Conservation (phyloP, 2,888 invertebrate genomes). For the Spilosoma lubricipeda region DNA sequence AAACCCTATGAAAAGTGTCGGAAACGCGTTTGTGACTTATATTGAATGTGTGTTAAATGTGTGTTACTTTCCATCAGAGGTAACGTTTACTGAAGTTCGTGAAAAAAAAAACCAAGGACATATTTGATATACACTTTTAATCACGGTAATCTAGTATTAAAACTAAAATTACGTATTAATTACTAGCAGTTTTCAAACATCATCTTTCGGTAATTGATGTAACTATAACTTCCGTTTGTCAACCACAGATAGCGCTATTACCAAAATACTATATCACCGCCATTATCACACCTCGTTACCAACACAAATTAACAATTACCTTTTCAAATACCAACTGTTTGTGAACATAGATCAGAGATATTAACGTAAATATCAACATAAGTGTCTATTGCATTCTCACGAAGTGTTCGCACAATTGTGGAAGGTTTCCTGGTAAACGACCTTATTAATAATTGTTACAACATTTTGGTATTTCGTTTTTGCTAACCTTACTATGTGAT, state of each 20-base stretch:
- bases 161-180: too few relatives aligned
- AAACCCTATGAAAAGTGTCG: too few relatives aligned
- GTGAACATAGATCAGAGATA: conserved; percentile 15
- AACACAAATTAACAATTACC: conserved; percentile 10
- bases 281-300: neutral
- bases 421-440: conserved; percentile 43
- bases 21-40: too few relatives aligned
- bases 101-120: too few relatives aligned
- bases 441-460: conserved; percentile 39
- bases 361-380: conserved; percentile 9
- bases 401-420: conserved; percentile 42
- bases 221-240: neutral
- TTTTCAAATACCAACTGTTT: conserved; percentile 10
- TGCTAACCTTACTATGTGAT: conserved; percentile 16
- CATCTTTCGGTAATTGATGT: neutral
- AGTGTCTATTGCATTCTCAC: conserved; percentile 40
- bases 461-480: conserved; percentile 19
- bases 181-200: neutral
- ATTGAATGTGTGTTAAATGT: too few relatives aligned
- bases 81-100: too few relatives aligned
- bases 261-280: neutral
- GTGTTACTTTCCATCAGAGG: too few relatives aligned
- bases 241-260: neutral
- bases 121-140: too few relatives aligned
- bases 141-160: too few relatives aligned